Evolutionary conservation across 1,140 invertebrate genomes (phyloP), one percentile per base, ranked within the genome.

Genomic region (Lucilia sericata): DNA sequence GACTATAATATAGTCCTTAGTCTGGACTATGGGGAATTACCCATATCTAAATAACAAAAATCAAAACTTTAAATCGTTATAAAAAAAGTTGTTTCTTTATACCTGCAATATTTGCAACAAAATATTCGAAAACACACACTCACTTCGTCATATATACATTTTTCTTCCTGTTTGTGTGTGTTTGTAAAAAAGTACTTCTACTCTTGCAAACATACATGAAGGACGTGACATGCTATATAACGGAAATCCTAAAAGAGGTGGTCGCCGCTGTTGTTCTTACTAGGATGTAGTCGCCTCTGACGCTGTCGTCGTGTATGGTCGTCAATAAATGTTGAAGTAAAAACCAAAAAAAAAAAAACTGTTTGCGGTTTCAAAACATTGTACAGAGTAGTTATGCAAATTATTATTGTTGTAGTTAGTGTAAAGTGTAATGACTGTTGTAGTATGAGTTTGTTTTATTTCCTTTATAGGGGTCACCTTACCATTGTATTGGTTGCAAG

Each of bases 181-280:
- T 42, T 8, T 8, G 42, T 42, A 2, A 42, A 42, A 42, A 42
- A 42, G 42, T 42, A 10, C 13, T 42, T 17, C 75, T 30, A 30
- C 25, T 30, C 1, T 36, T 78, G n/a, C 75, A 25, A 19, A 36
- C 17, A 4, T 49, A 80, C 76, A 80, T 21, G 76, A 80, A 80
- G 76, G 76, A 47, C 76, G 42, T 42, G 76, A 80, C 76, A 76
- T 36, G 36, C 74, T 42, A 76, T 42, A 75, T 42, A 80, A 49
- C 76, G 76, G 76, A 80, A 21, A 49, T 80, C 76, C 76, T 80
- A 49, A 80, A 80, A 80, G 42, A 80, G 76, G 76, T 80, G 76
- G 76, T 80, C 76, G 76, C 76, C 19, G 65, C 19, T 25, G 65
- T 21, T 70, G 65, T 70, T 4, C 51, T 9, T 65, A 65, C 60